Percentiles rank a stretch among this genome's conserved stretches.
Evolutionary conservation across 2,113 vertebrate genomes (phyloP).

Genomic region (Pangasianodon hypophthalmus): DNA sequence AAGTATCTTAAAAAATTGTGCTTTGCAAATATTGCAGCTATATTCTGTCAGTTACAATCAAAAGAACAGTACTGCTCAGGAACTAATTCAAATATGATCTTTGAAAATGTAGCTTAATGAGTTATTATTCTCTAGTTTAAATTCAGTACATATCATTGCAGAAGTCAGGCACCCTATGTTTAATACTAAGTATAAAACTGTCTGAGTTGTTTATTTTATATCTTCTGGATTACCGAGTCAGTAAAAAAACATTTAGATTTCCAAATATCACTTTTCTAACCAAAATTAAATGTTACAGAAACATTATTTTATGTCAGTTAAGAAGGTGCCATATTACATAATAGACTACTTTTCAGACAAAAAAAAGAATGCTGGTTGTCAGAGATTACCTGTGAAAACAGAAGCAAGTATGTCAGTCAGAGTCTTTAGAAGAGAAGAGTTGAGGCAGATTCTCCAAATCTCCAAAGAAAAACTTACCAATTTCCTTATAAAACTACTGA

Average conservation of each 20-base stretch:
- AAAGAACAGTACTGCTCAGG: neutral
- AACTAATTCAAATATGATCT: neutral
- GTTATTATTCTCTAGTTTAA: neutral
- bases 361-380: neutral
- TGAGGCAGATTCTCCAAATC: neutral
- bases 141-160: neutral
- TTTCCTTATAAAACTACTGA: neutral
- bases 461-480: neutral
- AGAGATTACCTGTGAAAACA: neutral
- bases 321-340: neutral
- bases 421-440: neutral
- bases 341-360: neutral
- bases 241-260: neutral
- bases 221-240: neutral
- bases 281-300: neutral
- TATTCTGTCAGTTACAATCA: neutral
- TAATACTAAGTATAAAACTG: neutral
- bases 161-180: neutral
- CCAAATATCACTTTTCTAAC: neutral
- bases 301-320: neutral
- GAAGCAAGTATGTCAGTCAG: neutral
- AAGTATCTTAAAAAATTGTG: neutral
- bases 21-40: neutral
- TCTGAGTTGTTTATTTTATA: neutral
- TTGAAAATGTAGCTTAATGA: neutral